Base-by-base conservation (phyloP, 2,888 invertebrate species). In the Phyto melanocephala region DNA sequence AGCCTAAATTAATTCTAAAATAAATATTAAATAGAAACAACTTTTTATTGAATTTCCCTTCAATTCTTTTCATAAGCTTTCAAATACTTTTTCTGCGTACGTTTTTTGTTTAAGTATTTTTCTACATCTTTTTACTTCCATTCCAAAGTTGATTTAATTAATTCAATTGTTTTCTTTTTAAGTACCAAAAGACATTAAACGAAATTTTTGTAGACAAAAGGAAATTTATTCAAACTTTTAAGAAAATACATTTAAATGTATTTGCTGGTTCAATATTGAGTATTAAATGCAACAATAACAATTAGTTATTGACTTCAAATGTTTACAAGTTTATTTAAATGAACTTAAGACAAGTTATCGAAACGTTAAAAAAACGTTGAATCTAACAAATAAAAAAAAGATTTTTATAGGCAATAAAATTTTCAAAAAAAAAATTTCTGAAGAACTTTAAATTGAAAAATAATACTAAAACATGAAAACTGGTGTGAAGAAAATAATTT, bases 11-110 rank as follows among this genome's bases (percentile, higher is more conserved):
- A n/a, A n/a, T n/a, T n/a, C n/a, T n/a, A n/a, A n/a, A n/a, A n/a
- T n/a, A n/a, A n/a, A n/a, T n/a, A n/a, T n/a, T n/a, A n/a, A n/a
- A n/a, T n/a, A n/a, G n/a, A n/a, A n/a, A n/a, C n/a, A n/a, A n/a
- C n/a, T n/a, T 52, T 28, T 52, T n/a, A 56, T 33, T 28, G 17
- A 56, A 33, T 56, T 56, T 56, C n/a, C 56, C 35, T 50, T 50
- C 11, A 50, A 50, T 50, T 50, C 20, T 13, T 50, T 2, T 50
- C 10, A 13, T 22, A 8, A 50, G 22, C 22, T 22, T 33, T n/a
- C 28, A 17, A 35, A 1, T 15, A 15, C 8, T 20, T n/a, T 13
- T 10, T 22, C 22, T 33, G 62, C 11, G 0, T n/a, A 42, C 1
- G 11, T 15, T 28, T 22, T 13, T 7, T 1, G 15, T 17, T 15